Evolutionary conservation across 2,797 vertebrate genomes (phyloP).

Genomic region (Salmo trutta): DNA sequence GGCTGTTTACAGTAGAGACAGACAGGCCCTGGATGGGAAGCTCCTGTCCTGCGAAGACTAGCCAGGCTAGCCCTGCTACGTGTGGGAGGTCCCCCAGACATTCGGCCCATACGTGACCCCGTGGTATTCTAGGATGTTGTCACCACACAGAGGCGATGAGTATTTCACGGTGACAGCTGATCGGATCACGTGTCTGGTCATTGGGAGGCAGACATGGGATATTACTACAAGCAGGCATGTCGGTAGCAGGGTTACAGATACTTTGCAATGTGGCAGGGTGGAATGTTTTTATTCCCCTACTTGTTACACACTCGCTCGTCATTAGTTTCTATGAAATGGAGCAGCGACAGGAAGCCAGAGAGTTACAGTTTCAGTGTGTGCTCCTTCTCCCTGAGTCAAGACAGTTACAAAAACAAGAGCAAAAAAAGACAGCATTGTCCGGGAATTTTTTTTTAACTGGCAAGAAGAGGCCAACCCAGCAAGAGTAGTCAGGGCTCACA

Average conservation of each 20-base stretch:
- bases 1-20: conserved; percentile 43
- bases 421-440: conserved; percentile 8
- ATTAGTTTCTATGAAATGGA: conserved; percentile 47
- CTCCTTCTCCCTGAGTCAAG: conserved; percentile 39
- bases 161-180: conserved; percentile 48
- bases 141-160: no score
- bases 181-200: conserved; percentile 27
- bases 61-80: neutral
- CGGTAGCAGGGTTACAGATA: conserved; percentile 8
- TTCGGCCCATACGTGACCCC: conserved; percentile 49
- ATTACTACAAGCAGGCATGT: conserved; percentile 35
- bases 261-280: neutral
- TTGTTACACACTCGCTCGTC: neutral
- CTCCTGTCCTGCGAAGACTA: conserved; percentile 3
- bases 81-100: conserved; percentile 41
- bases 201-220: conserved; percentile 27
- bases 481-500: conserved; percentile 17
- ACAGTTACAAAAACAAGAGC: conserved; percentile 37
- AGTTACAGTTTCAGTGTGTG: conserved; percentile 44
- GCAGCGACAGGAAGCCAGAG: conserved; percentile 48
- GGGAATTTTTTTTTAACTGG: no score
- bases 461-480: conserved; percentile 10
- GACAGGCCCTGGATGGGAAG: conserved; percentile 12
- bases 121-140: conserved; percentile 60
- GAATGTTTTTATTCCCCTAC: neutral